Evolutionary conservation across 1,140 invertebrate species (phyloP).

Genomic region (Saccostrea glomerata): DNA sequence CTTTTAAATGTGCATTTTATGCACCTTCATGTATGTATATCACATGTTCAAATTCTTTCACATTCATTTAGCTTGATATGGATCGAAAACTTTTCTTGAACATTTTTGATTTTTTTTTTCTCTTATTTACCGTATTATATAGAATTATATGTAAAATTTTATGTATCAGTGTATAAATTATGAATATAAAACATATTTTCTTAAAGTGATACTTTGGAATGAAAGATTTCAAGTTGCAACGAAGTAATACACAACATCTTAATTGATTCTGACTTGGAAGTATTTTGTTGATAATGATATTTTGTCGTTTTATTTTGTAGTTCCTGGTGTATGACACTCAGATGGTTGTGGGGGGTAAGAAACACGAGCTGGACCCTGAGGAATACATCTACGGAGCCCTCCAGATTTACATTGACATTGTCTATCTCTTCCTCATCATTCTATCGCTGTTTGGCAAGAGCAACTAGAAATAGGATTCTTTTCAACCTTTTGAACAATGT

Average conservation of each 20-base stretch:
- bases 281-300: background rate
- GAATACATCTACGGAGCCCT: conserved; percentile 84
- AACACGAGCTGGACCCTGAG: conserved; percentile 83
- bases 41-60: no score
- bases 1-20: no score
- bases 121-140: no score
- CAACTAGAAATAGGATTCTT: conserved; percentile 54
- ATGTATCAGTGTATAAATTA: no score
- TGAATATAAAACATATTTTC: no score
- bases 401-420: conserved; percentile 84
- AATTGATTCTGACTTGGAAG: background rate
- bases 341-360: conserved; percentile 84
- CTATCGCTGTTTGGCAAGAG: conserved; percentile 80
- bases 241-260: background rate
- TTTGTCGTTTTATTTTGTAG: conserved; percentile 73
- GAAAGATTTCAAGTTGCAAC: background rate
- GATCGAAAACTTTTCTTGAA: no score
- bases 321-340: conserved; percentile 86
- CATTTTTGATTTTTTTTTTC: no score
- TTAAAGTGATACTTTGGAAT: no score
- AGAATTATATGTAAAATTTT: no score
- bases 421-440: conserved; percentile 85
- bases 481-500: background rate
- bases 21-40: no score
- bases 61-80: no score